Percentiles rank a stretch among this genome's conserved stretches.
phyloP scores from a whole-genome alignment of 2,888 invertebrate species.

The Galeruca laticollis region DNA sequence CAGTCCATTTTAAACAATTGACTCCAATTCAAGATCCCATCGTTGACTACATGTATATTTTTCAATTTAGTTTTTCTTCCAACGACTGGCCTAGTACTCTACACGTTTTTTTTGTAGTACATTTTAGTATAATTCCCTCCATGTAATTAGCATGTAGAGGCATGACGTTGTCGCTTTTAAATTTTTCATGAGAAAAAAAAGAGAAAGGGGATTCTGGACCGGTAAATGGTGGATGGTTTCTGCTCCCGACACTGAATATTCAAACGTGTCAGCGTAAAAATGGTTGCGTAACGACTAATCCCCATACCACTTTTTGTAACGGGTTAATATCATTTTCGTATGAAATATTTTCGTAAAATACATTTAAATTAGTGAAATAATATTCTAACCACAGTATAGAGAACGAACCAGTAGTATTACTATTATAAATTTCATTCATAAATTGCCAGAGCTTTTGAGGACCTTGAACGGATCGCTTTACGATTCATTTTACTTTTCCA shows the following conservation, averaged over 20 bases:
- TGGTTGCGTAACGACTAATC: conserved; percentile 9
- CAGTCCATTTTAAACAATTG: too few relatives aligned
- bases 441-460: too few relatives aligned
- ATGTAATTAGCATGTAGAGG: conserved; percentile 35
- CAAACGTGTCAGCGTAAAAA: neutral
- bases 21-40: too few relatives aligned
- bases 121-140: conserved; percentile 33
- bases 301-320: conserved; percentile 9
- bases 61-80: neutral
- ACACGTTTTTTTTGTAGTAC: conserved; percentile 28
- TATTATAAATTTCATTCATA: too few relatives aligned
- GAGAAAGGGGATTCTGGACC: conserved; percentile 2
- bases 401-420: too few relatives aligned
- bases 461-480: too few relatives aligned
- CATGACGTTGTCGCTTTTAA: conserved; percentile 28
- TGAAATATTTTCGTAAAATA: too few relatives aligned
- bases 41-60: neutral
- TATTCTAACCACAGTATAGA: too few relatives aligned
- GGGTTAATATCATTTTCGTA: too few relatives aligned
- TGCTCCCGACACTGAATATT: conserved; percentile 23
- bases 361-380: too few relatives aligned
- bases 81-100: conserved; percentile 7
- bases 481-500: too few relatives aligned
- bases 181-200: conserved; percentile 19
- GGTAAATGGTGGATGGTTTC: conserved; percentile 18